These are phyloP conservation scores for Epicampocera succincta DNA, from an alignment of 2,888 invertebrate genomes.

Conservation along the genomic window DNA sequence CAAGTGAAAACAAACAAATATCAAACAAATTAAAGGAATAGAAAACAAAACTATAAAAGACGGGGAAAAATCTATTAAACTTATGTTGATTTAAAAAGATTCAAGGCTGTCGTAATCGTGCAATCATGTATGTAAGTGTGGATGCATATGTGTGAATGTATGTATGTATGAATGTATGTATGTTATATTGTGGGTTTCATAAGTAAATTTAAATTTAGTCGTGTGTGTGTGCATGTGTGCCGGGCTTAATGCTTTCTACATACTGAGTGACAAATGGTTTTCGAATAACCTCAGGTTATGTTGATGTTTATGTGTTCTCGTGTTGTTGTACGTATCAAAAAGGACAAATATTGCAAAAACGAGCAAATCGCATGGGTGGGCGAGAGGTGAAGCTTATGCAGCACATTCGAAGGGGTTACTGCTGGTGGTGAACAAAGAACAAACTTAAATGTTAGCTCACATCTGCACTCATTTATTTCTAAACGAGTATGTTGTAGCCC, in stretches of 20 bases:
- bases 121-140: constrained; percentile 2
- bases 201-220: not conserved
- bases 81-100: constrained; percentile 67
- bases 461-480: not conserved
- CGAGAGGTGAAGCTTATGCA: not conserved
- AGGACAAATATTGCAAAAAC: constrained; percentile 37
- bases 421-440: constrained; percentile 5
- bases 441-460: constrained; percentile 27
- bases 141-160: constrained; percentile 1
- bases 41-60: constrained; percentile 30
- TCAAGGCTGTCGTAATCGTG: constrained; percentile 58
- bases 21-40: not conserved
- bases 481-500: not conserved
- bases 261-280: constrained; percentile 65
- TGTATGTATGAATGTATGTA: not conserved
- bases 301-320: constrained; percentile 61
- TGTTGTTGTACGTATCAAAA: constrained; percentile 41
- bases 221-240: not conserved
- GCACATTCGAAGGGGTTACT: not conserved
- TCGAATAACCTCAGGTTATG: constrained; percentile 67
- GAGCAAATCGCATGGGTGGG: not conserved
- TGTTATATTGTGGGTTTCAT: not conserved
- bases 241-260: too few relatives aligned
- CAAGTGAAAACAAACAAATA: constrained; percentile 10
- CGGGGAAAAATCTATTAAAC: constrained; percentile 63